Conservation (phyloP, 2,113 vertebrate genomes). For the Proteles cristata region DNA sequence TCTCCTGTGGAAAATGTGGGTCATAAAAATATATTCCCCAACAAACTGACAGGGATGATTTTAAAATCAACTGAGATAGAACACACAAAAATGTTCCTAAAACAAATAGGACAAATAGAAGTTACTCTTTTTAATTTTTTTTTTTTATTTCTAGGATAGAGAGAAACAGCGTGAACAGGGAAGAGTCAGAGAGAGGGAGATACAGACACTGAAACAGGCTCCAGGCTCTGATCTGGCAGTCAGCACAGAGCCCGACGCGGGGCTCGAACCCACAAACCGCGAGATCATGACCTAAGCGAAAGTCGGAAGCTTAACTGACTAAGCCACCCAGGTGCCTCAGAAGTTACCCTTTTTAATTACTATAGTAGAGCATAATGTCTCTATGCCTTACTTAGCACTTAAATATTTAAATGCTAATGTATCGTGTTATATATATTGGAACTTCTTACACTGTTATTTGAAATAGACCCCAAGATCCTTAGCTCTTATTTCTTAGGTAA, state of each 20-base stretch:
- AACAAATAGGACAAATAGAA: not conserved
- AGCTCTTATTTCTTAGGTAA: not conserved
- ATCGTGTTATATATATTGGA: not conserved
- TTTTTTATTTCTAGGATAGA: too few species aligned
- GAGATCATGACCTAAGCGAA: too few species aligned
- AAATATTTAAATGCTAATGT: not conserved
- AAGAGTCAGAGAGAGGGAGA: too few species aligned
- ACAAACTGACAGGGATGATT: not conserved
- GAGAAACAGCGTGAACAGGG: too few species aligned
- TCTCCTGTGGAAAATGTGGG: not conserved
- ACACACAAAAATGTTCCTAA: conserved; percentile 38
- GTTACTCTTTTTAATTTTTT: too few species aligned
- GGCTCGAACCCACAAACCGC: too few species aligned
- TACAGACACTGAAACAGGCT: too few species aligned
- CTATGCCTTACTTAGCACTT: not conserved
- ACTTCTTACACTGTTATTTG: conserved; percentile 22
- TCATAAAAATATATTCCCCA: not conserved
- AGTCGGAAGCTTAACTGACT: too few species aligned
- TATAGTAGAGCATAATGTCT: not conserved
- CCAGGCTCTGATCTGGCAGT: too few species aligned
- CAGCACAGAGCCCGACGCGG: too few species aligned
- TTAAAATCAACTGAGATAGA: not conserved
- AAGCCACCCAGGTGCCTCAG: too few species aligned
- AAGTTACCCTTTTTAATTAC: conserved; percentile 12
- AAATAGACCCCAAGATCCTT: not conserved